Evolutionary conservation across 2,888 invertebrate genomes (phyloP), one percentile per base, ranked within the genome.

Genomic region (Rhagonycha lutea): DNA sequence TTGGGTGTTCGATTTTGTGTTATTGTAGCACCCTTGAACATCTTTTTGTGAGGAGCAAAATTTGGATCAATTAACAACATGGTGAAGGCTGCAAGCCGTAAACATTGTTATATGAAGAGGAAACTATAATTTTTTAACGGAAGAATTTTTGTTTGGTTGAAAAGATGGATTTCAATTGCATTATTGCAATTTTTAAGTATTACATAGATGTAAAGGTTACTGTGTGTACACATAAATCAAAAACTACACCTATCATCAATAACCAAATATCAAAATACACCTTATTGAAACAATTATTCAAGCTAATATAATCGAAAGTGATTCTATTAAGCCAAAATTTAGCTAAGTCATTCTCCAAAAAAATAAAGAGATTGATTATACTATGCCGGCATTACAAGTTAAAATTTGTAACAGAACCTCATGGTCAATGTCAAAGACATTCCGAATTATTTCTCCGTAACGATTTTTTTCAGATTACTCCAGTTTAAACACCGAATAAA

Each of bases 291-390:
- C 86, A 87, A 87, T 87, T 86, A 87, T 86, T 85, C 85, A 86
- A 85, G 83, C 84, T 86, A 85, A 84, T 84, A 85, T 86, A 87
- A 87, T 87, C 85, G 85, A 87, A 87, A 86, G 87, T 87, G 87
- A 87, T 86, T 87, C 86, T 86, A 87, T 87, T 86, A 86, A 84
- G 82, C 79, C 81, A 80, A 81, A 82, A 83, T 86, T 85, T 81
- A 83, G 87, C 85, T 78, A 74, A 85, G 86, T 87, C 87, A 87
- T 84, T 81, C 79, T 79, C 77, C 72, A 84, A 86, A 86, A 85
- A 85, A 84, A 82, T 80, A 74, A 77, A 80, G 82, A 85, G 84
- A 84, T 85, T 84, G 85, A 86, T 85, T 83, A 83, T 86, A 82
- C 81, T 81, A 81, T 82, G 83, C 80, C 84, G 85, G 83, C 85